phyloP scores from a whole-genome alignment of 2,797 vertebrate genomes.

The Myotis pilosus region DNA sequence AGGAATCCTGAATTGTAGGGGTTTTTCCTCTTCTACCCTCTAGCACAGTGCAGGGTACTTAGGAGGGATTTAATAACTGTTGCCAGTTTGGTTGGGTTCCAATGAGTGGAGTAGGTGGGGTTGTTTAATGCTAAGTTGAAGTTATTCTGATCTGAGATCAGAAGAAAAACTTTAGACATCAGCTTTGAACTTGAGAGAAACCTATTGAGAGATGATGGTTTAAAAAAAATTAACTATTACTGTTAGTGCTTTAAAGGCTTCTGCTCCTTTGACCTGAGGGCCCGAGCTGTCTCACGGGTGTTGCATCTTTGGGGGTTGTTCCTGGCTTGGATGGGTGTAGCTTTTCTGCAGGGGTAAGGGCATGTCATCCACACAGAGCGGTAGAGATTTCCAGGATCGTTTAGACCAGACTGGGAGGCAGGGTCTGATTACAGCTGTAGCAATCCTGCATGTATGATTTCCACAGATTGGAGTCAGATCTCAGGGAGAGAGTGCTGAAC shows the following conservation, averaged over 20 bases:
- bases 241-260: not conserved
- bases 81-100: not conserved
- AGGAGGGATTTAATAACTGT: not conserved
- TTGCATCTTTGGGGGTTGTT: not conserved
- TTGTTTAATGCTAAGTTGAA: not conserved
- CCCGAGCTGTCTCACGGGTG: not conserved
- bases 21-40: not conserved
- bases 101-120: constrained; percentile 6
- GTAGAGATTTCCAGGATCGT: not conserved
- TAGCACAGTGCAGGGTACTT: not conserved
- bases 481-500: not conserved
- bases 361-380: not conserved
- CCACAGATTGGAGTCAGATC: not conserved
- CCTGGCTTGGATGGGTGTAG: not conserved
- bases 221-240: not conserved
- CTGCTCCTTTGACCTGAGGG: not conserved
- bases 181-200: constrained; percentile 44
- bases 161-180: constrained; percentile 21
- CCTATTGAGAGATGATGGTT: not conserved
- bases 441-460: not conserved
- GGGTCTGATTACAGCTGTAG: not conserved
- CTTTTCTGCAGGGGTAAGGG: not conserved
- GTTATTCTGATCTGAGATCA: constrained; percentile 31
- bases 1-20: not conserved
- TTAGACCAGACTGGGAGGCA: not conserved